Conservation (phyloP, 2,797 vertebrate species). For the Borostomias antarcticus region DNA sequence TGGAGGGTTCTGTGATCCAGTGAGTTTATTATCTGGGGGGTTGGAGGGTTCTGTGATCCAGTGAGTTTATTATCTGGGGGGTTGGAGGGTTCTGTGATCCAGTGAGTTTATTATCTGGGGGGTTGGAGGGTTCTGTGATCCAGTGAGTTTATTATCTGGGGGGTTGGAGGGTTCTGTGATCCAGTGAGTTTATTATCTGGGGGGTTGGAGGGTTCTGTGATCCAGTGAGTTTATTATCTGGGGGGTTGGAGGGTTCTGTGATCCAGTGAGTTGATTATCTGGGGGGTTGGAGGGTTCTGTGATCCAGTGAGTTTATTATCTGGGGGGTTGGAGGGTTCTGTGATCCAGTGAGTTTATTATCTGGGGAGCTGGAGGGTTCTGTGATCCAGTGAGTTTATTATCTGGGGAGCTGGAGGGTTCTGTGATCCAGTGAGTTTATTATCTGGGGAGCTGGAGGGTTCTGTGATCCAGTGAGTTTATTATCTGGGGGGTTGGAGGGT, state of each 20-base stretch:
- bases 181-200: conserved; percentile 63
- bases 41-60: conserved; percentile 21
- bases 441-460: conserved; percentile 51
- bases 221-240: conserved; percentile 64
- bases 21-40: conserved; percentile 62
- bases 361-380: conserved; percentile 35
- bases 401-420: conserved; percentile 46
- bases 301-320: conserved; percentile 62
- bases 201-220: conserved; percentile 18
- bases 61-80: conserved; percentile 63
- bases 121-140: conserved; percentile 28
- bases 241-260: conserved; percentile 11
- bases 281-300: conserved; percentile 18
- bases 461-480: conserved; percentile 50
- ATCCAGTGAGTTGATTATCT: conserved; percentile 64
- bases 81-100: conserved; percentile 21
- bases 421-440: conserved; percentile 53
- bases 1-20: conserved; percentile 26
- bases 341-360: conserved; percentile 60
- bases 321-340: conserved; percentile 28
- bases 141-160: conserved; percentile 62
- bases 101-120: conserved; percentile 62
- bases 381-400: conserved; percentile 56
- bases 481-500: conserved; percentile 54
- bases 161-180: conserved; percentile 26